Conservation (phyloP, 1,140 invertebrate species). For the Watersipora subatra region DNA sequence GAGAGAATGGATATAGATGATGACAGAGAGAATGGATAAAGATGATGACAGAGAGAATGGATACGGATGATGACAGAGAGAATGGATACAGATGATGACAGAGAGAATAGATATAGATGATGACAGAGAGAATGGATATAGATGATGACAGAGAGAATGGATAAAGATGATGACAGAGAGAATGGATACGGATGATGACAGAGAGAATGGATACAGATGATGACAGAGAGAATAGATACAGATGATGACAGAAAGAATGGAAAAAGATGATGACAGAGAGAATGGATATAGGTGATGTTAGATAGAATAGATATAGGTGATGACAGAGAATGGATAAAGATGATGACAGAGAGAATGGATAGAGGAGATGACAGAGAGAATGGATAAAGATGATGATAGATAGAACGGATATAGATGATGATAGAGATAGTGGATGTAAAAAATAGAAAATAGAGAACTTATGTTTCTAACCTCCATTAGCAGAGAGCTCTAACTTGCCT, state of each 20-base stretch:
- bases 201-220: not conserved
- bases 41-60: not conserved
- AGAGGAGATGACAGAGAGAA: no score
- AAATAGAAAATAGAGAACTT: no score
- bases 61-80: not conserved
- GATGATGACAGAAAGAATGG: no score
- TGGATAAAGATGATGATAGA: no score
- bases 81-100: not conserved
- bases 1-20: not conserved
- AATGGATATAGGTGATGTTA: no score
- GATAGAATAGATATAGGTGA: no score
- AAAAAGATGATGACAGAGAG: no score
- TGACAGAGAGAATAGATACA: not conserved
- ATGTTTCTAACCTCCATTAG: not conserved
- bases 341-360: no score
- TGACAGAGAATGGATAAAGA: no score
- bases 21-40: not conserved
- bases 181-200: not conserved
- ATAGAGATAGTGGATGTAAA: no score
- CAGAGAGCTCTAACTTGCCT: conserved; percentile 43
- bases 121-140: not conserved
- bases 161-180: not conserved
- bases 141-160: not conserved
- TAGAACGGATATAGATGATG: no score
- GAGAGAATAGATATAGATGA: not conserved